Conservation (phyloP, 1,140 invertebrate species). For the Phortica variegata region DNA sequence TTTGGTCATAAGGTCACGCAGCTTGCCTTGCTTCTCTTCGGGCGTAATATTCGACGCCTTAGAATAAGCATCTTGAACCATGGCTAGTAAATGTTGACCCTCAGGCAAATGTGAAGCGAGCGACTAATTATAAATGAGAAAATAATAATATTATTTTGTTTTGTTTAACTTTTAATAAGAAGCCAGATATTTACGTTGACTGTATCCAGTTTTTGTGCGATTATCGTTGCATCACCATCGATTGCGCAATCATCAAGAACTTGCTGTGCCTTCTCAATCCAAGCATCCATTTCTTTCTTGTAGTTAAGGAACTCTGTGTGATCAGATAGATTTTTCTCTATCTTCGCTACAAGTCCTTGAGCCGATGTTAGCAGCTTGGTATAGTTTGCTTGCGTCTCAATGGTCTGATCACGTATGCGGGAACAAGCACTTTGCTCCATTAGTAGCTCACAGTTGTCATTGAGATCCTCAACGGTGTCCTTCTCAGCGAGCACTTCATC, state of each 20-base stretch:
- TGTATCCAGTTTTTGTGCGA: slow-evolving; percentile 83
- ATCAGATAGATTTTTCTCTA: slow-evolving; percentile 85
- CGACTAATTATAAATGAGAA: slow-evolving; percentile 45
- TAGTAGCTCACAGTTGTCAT: slow-evolving; percentile 82
- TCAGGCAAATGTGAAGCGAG: slow-evolving; percentile 76
- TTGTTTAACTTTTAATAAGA: not conserved
- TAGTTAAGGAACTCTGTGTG: slow-evolving; percentile 86
- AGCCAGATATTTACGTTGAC: slow-evolving; percentile 59
- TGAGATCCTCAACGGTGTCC: slow-evolving; percentile 76
- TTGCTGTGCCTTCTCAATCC: slow-evolving; percentile 75
- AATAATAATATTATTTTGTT: not conserved
- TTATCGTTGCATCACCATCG: slow-evolving; percentile 73
- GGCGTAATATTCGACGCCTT: slow-evolving; percentile 81
- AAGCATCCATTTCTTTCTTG: slow-evolving; percentile 77
- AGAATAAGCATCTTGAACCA: slow-evolving; percentile 79
- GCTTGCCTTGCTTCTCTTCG: slow-evolving; percentile 74
- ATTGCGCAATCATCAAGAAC: slow-evolving; percentile 80
- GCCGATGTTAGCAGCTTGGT: slow-evolving; percentile 74
- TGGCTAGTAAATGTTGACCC: slow-evolving; percentile 80
- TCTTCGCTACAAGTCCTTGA: slow-evolving; percentile 76
- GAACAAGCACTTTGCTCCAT: slow-evolving; percentile 82
- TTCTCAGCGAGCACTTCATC: slow-evolving; percentile 77
- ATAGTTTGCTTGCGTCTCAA: slow-evolving; percentile 79
- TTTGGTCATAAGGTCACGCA: slow-evolving; percentile 73
- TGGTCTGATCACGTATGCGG: slow-evolving; percentile 81